A percentile compares a stretch with the other conserved stretches of the same genome.
phyloP scores from a whole-genome alignment of 2,888 invertebrate genomes.

The Aleiodes leptofemur region DNA sequence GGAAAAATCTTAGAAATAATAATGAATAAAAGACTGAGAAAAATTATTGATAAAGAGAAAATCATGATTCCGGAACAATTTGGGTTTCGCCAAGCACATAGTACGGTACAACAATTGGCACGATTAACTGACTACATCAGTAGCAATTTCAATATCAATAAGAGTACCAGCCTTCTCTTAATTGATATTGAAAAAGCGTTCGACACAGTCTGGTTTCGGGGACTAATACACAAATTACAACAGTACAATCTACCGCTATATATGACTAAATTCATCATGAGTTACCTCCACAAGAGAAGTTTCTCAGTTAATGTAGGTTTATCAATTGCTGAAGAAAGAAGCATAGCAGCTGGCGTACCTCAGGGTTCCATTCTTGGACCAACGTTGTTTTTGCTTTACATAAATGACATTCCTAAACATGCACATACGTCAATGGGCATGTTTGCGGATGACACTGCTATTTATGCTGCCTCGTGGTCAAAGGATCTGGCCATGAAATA shows the following conservation, averaged over 20 bases:
- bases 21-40: background rate
- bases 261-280: too few species aligned
- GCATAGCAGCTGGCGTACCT: conserved; percentile 61
- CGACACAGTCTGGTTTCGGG: too few species aligned
- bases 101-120: conserved; percentile 56
- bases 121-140: conserved; percentile 54
- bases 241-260: too few species aligned
- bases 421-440: too few species aligned
- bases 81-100: conserved; percentile 57
- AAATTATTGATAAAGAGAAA: background rate
- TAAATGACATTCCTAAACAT: conserved; percentile 53
- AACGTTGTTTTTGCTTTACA: conserved; percentile 49
- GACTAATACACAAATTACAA: too few species aligned
- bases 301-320: conserved; percentile 57
- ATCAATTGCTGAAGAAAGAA: conserved; percentile 36
- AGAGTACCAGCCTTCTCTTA: conserved; percentile 49
- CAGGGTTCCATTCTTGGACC: conserved; percentile 57
- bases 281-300: conserved; percentile 56
- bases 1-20: conserved; percentile 8
- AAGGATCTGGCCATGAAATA: too few species aligned
- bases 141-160: conserved; percentile 53
- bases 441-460: too few species aligned
- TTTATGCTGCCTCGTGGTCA: too few species aligned
- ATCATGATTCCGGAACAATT: conserved; percentile 51
- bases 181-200: too few species aligned